A percentile compares a stretch with the other conserved stretches of the same genome.
Conservation (phyloP, 2,797 vertebrate species). For the Sebastes hubbsi region DNA sequence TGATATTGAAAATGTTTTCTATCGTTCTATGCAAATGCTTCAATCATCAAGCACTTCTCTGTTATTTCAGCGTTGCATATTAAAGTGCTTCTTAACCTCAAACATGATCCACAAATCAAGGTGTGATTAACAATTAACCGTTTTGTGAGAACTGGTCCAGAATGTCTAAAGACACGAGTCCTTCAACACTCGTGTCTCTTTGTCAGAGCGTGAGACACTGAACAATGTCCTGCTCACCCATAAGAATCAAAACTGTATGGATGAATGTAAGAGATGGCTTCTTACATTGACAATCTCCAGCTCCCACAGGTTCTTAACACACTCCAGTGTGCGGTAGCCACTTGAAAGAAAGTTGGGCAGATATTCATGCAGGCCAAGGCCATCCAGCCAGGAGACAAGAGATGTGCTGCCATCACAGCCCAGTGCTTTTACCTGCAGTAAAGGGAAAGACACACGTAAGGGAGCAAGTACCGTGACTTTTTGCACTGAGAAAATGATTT, state of each 20-base stretch:
- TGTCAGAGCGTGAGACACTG: neutral
- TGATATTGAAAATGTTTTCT: constrained; percentile 27
- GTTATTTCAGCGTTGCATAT: neutral
- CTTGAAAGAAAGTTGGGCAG: constrained; percentile 94
- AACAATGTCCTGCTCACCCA: neutral
- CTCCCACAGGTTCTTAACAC: constrained; percentile 98
- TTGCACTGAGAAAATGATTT: neutral
- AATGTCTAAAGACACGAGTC: neutral
- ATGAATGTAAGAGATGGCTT: neutral
- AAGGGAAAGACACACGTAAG: constrained; percentile 1
- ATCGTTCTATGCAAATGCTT: constrained; percentile 37
- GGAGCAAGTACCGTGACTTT: neutral
- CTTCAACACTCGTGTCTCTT: neutral
- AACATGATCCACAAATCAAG: neutral
- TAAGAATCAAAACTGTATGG: neutral
- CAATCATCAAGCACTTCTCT: neutral
- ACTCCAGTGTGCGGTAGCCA: constrained; percentile 95
- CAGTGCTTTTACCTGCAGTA: constrained; percentile 89
- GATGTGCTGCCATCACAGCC: constrained; percentile 92
- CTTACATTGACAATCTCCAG: constrained; percentile 97
- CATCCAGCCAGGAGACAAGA: constrained; percentile 92
- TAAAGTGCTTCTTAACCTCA: constrained; percentile 9
- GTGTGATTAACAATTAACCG: neutral
- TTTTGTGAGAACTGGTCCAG: neutral
- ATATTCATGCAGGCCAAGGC: constrained; percentile 95